These are phyloP conservation scores for Psittacula cyanocephala DNA, from an alignment of 2,113 vertebrate species.

Conservation along the genomic window DNA sequence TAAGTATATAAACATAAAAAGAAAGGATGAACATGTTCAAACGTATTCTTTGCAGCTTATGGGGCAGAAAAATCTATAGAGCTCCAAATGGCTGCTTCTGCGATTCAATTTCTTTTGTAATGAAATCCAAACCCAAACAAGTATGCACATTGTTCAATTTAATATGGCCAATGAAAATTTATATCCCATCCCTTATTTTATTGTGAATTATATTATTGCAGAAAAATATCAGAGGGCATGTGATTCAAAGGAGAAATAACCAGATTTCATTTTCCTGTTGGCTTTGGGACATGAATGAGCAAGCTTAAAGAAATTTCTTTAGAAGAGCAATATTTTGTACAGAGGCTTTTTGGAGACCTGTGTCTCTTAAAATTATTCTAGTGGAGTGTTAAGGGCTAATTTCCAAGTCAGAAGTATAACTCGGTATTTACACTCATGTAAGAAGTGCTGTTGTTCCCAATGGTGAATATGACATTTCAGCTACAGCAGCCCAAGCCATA, in stretches of 20 bases:
- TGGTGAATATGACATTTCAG: not conserved
- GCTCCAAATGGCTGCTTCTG: not conserved
- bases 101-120: slow-evolving; percentile 17
- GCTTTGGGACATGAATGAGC: not conserved
- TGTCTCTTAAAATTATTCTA: slow-evolving; percentile 1
- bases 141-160: not conserved
- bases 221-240: not conserved
- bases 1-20: not conserved
- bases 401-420: not conserved
- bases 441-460: not conserved
- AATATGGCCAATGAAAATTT: slow-evolving; percentile 5
- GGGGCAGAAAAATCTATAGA: not conserved
- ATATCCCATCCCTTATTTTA: not conserved
- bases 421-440: not conserved
- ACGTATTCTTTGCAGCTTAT: not conserved
- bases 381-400: not conserved
- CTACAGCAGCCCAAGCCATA: not conserved
- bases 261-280: not conserved
- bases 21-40: not conserved
- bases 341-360: not conserved
- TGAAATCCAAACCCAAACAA: slow-evolving; percentile 16
- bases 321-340: not conserved
- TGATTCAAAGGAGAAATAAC: not conserved
- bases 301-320: not conserved
- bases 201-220: slow-evolving; percentile 26